These are phyloP conservation scores for Ruditapes philippinarum DNA, from an alignment of 1,140 invertebrate genomes.

Conservation along the genomic window DNA sequence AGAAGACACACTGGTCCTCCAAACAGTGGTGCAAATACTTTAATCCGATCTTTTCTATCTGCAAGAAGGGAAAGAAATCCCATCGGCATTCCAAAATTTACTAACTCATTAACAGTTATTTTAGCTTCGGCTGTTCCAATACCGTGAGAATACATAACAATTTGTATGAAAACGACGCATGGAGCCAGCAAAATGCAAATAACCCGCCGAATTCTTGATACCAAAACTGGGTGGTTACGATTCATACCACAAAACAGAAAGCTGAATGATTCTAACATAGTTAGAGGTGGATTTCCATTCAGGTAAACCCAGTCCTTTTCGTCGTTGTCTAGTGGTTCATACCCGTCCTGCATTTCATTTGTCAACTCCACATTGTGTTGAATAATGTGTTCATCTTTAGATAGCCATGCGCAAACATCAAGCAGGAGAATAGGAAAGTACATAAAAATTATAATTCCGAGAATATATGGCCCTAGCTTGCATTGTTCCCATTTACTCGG, in stretches of 20 bases:
- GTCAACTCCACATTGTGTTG: not conserved
- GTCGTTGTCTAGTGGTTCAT: not conserved
- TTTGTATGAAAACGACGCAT: conserved; percentile 20
- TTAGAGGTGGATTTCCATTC: conserved; percentile 36
- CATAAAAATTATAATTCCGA: conserved; percentile 36
- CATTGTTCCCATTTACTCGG: conserved; percentile 8
- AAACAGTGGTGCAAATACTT: conserved; percentile 38
- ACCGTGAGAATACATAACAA: conserved; percentile 21
- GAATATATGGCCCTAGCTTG: conserved; percentile 36
- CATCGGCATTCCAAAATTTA: conserved; percentile 19
- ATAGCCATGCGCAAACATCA: not conserved
- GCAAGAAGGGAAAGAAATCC: conserved; percentile 39
- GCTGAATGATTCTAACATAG: not conserved
- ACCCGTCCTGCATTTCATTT: not conserved
- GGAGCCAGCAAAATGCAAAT: conserved; percentile 26
- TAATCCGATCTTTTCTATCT: not conserved
- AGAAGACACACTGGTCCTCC: conserved; percentile 30
- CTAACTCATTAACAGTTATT: conserved; percentile 4
- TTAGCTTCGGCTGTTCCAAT: not conserved
- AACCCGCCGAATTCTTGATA: conserved; percentile 34
- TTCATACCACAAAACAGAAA: not conserved
- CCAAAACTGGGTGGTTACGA: not conserved
- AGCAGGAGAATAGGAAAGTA: conserved; percentile 50
- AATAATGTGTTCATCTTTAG: not conserved
- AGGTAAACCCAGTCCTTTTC: conserved; percentile 23